phyloP scores from a whole-genome alignment of 2,113 vertebrate species.

The Limnothrissa miodon region DNA sequence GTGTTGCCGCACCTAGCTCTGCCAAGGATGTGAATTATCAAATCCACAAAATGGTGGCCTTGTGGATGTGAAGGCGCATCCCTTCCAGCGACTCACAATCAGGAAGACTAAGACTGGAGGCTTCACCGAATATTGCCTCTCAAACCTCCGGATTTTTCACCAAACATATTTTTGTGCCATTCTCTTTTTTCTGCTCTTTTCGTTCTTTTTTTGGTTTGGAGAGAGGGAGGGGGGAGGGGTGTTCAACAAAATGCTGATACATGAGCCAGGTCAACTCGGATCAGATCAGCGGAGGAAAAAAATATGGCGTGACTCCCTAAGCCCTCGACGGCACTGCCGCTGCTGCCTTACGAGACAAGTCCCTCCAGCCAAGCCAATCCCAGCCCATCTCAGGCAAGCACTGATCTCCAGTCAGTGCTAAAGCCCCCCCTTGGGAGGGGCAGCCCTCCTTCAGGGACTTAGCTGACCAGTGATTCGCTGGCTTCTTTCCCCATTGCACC shows the following conservation, averaged over 20 bases:
- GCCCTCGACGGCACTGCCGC: not conserved
- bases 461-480: not conserved
- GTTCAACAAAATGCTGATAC: not conserved
- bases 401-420: not conserved
- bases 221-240: not conserved
- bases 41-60: not conserved
- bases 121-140: not conserved
- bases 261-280: not conserved
- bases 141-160: not conserved
- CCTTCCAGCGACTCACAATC: not conserved
- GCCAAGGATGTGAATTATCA: not conserved
- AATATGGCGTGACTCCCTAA: not conserved
- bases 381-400: not conserved
- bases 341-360: not conserved
- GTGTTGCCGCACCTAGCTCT: not conserved
- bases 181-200: no score
- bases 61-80: not conserved
- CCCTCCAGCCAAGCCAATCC: not conserved
- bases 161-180: not conserved
- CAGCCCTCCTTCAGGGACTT: not conserved
- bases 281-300: not conserved
- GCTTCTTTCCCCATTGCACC: not conserved
- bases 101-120: not conserved
- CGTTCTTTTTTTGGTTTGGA: no score
- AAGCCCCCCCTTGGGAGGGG: not conserved